Evolutionary conservation across 2,797 vertebrate species (phyloP), one percentile per base, ranked within the genome.

Genomic region (Ctenochaetus hawaiiensis): DNA sequence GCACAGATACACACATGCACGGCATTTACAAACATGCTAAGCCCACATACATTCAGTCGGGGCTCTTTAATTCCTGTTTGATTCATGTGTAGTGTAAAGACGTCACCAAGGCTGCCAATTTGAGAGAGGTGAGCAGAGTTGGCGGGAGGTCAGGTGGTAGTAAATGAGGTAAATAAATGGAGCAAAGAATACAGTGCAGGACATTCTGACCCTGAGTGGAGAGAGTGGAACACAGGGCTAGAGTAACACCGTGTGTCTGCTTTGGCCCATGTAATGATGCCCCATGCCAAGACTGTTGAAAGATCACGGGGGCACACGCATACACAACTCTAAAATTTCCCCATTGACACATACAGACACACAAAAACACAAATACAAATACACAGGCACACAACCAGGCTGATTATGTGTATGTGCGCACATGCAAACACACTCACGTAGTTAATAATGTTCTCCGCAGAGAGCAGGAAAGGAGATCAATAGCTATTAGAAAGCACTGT

Each of bases 401-500:
- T 1, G 30, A 7, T 34, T 34, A 34, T 34, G 30, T 34, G 14
- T 14, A 16, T 45, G 13, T 45, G 12, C 14, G 44, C 57, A 53
- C 49, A 49, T 47, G 53, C 71, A 57, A 22, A 48, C n/a, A 37
- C 53, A 54, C 18, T 44, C 53, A 65, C 43, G 77, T 18, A 51
- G 57, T 66, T 78, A 78, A 75, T 73, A 68, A 77, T 77, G 68
- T 74, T 81, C 60, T 87, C 59, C n/a, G 49, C 60, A 72, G 52
- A 78, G 72, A 82, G 71, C 81, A 78, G 83, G 79, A 78, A 80
- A 76, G 66, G 65, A 81, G 77, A 94, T 94, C 93, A 78, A 93
- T 94, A 93, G 83, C 90, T 91, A 86, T 93, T 92, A 91, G 86
- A 88, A 85, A 81, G 89, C 78, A 78, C 72, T 78, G 77, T 61